Evolutionary conservation across 2,113 vertebrate species (phyloP).

Genomic region (Plecturocebus donacophilus): DNA sequence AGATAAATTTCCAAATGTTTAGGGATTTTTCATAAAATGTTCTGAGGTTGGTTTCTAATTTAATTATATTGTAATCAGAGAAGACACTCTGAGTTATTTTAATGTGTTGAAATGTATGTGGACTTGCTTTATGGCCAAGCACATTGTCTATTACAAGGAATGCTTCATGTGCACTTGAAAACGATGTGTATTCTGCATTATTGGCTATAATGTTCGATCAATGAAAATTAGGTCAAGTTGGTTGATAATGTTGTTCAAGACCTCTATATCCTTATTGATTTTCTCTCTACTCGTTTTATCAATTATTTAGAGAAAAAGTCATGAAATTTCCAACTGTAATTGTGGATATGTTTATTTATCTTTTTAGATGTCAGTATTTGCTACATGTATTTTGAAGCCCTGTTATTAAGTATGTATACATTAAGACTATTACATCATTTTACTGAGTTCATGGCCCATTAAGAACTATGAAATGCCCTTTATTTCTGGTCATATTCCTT

Average conservation of each 20-base stretch:
- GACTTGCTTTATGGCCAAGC: background rate
- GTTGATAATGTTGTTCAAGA: background rate
- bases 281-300: background rate
- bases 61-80: background rate
- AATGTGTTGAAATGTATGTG: background rate
- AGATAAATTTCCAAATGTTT: constrained; percentile 8
- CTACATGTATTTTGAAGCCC: background rate
- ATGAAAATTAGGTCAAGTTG: background rate
- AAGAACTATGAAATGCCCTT: background rate
- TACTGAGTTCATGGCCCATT: background rate
- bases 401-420: background rate
- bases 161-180: background rate
- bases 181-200: background rate
- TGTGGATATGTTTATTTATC: background rate
- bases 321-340: background rate
- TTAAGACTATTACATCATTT: background rate
- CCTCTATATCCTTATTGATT: background rate
- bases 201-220: background rate
- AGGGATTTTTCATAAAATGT: background rate
- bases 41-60: background rate
- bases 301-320: background rate
- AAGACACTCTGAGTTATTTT: background rate
- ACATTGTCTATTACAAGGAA: background rate
- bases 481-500: background rate
- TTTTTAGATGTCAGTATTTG: background rate